Evolutionary conservation across 2,888 invertebrate species (phyloP).

Genomic region (Dorcus parallelipipedus): DNA sequence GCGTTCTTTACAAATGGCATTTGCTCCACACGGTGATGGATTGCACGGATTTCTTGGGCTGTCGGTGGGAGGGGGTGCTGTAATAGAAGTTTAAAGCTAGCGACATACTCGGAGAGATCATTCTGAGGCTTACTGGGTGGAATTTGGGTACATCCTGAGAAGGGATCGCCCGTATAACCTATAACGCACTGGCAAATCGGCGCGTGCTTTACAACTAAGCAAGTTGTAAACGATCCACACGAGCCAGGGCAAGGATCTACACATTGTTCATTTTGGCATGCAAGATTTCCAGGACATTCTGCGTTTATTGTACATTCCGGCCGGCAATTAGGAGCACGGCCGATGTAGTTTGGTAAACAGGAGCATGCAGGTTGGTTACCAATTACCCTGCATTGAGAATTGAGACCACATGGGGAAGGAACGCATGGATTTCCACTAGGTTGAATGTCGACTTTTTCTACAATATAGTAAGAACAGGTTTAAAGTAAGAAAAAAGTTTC

Average conservation of each 20-base stretch:
- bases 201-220: slow-evolving; percentile 73
- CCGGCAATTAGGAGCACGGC: slow-evolving; percentile 61
- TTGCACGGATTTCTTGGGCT: slow-evolving; percentile 54
- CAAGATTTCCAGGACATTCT: slow-evolving; percentile 71
- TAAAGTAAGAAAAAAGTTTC: background rate
- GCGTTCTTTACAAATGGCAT: slow-evolving; percentile 62
- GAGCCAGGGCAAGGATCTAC: slow-evolving; percentile 75
- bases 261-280: slow-evolving; percentile 77
- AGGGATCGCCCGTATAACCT: slow-evolving; percentile 68
- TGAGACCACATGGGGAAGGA: slow-evolving; percentile 63
- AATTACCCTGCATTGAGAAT: slow-evolving; percentile 59
- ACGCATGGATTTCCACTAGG: slow-evolving; percentile 55
- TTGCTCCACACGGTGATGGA: slow-evolving; percentile 66
- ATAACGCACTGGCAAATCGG: slow-evolving; percentile 72
- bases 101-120: slow-evolving; percentile 13
- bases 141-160: slow-evolving; percentile 56
- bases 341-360: slow-evolving; percentile 58
- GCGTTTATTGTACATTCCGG: slow-evolving; percentile 69
- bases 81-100: slow-evolving; percentile 26
- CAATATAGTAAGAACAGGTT: slow-evolving; percentile 1
- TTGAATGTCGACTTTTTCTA: slow-evolving; percentile 24
- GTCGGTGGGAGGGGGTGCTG: slow-evolving; percentile 51
- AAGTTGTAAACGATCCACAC: slow-evolving; percentile 71
- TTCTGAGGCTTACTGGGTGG: slow-evolving; percentile 56
- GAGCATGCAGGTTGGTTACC: slow-evolving; percentile 58